These are phyloP conservation scores for Pantelozetes paolii DNA, from an alignment of 2,888 invertebrate genomes.

Conservation along the genomic window DNA sequence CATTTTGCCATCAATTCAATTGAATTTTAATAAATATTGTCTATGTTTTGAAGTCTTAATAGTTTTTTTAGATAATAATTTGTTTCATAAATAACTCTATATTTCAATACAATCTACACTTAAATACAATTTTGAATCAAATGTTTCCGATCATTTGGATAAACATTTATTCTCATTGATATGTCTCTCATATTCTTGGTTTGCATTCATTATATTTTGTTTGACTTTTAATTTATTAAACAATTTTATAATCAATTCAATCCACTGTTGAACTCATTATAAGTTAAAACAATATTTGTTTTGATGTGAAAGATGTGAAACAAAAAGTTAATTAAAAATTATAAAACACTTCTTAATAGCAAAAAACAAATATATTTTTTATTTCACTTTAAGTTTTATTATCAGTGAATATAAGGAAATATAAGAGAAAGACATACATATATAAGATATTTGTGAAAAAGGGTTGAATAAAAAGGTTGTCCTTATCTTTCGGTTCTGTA, in stretches of 20 bases:
- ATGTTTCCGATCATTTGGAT: not conserved
- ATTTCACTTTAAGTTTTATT: conserved; percentile 3
- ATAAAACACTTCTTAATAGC: not conserved
- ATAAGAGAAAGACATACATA: conserved; percentile 3
- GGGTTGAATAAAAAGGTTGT: not conserved
- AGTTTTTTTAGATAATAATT: no score
- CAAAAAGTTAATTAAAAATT: not conserved
- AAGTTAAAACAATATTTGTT: no score
- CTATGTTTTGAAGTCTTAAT: no score
- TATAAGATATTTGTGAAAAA: not conserved
- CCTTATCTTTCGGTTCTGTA: not conserved
- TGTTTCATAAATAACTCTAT: no score
- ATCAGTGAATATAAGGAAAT: conserved; percentile 7
- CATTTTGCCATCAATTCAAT: no score
- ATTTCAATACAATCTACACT: no score
- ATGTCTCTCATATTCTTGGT: conserved; percentile 29
- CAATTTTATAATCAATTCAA: not conserved
- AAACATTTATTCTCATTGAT: not conserved
- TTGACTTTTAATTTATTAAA: not conserved
- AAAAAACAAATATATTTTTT: not conserved
- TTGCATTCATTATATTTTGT: conserved; percentile 6
- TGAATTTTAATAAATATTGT: no score
- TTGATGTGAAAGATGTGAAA: no score
- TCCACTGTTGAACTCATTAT: no score
- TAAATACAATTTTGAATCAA: no score